phyloP scores from a whole-genome alignment of 1,140 invertebrate species.

The Heliothis virescens region DNA sequence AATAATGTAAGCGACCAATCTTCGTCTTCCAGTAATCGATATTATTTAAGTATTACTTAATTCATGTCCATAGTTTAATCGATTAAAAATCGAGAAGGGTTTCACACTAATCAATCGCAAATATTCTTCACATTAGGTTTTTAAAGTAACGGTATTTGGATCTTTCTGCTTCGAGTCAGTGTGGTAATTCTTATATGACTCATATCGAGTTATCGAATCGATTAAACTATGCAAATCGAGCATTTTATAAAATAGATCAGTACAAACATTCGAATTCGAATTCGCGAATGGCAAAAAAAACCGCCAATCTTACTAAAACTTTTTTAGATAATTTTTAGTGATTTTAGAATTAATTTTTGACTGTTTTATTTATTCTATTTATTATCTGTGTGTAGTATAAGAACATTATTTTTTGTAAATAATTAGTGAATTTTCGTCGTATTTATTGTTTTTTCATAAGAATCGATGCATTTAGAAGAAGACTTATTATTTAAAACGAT shows the following conservation, averaged over 20 bases:
- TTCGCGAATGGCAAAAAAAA: conserved; percentile 34
- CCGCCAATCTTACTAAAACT: conserved; percentile 13
- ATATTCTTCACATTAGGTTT: conserved; percentile 17
- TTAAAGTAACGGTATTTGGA: conserved; percentile 33
- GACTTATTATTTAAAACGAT: conserved; percentile 45
- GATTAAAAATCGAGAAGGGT: conserved; percentile 28
- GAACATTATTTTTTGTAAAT: conserved; percentile 59
- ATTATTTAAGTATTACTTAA: conserved; percentile 42
- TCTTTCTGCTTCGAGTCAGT: conserved; percentile 20
- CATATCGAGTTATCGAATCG: conserved; percentile 1
- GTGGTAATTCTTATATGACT: conserved; percentile 13
- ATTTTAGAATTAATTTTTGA: conserved; percentile 59
- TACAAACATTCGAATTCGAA: conserved; percentile 41
- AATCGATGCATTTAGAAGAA: conserved; percentile 56
- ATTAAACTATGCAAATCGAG: conserved; percentile 24
- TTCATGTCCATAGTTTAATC: conserved; percentile 30
- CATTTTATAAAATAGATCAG: conserved; percentile 32
- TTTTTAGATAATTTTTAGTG: conserved; percentile 54
- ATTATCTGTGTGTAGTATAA: conserved; percentile 58
- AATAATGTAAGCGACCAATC: conserved; percentile 55
- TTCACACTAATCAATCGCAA: conserved; percentile 27
- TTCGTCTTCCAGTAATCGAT: conserved; percentile 55
- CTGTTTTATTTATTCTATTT: conserved; percentile 70
- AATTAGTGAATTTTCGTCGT: conserved; percentile 61
- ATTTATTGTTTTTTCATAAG: conserved; percentile 48